Conservation (phyloP, 2,113 vertebrate genomes). For the Ascaphus truei region DNA sequence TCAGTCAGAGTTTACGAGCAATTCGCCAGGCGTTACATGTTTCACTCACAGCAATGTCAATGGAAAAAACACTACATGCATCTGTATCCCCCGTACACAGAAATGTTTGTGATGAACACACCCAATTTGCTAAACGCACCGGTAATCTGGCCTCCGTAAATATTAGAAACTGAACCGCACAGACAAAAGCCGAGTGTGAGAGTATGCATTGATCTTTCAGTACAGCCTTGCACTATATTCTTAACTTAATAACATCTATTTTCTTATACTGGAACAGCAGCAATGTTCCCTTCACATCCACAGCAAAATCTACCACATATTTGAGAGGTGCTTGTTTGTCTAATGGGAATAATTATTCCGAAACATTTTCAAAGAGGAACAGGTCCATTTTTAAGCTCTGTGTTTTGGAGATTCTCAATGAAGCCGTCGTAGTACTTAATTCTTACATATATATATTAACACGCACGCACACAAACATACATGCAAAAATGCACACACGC, state of each 20-base stretch:
- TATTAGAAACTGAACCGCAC: not conserved
- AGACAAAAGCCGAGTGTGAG: not conserved
- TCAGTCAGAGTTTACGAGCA: no score
- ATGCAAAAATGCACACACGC: not conserved
- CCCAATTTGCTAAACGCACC: not conserved
- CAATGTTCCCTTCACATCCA: conserved; percentile 22
- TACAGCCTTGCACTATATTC: not conserved
- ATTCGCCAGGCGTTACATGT: no score
- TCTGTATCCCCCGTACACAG: no score
- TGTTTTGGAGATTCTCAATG: not conserved
- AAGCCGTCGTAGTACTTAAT: not conserved
- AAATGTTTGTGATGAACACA: conserved; percentile 8
- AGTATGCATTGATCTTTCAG: conserved; percentile 6
- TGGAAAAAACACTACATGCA: no score
- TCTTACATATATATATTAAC: not conserved
- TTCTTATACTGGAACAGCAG: conserved; percentile 19
- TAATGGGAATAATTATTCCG: conserved; percentile 16
- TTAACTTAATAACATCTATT: conserved; percentile 23
- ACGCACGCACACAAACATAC: not conserved
- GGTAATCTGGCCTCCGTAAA: conserved; percentile 2
- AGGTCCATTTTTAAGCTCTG: not conserved
- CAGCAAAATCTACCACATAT: not conserved
- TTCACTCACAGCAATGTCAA: no score
- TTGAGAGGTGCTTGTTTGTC: conserved; percentile 5
- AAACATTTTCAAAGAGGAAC: conserved; percentile 8